Evolutionary conservation across 2,888 invertebrate genomes (phyloP).

Genomic region (Heterodera filipjevi): DNA sequence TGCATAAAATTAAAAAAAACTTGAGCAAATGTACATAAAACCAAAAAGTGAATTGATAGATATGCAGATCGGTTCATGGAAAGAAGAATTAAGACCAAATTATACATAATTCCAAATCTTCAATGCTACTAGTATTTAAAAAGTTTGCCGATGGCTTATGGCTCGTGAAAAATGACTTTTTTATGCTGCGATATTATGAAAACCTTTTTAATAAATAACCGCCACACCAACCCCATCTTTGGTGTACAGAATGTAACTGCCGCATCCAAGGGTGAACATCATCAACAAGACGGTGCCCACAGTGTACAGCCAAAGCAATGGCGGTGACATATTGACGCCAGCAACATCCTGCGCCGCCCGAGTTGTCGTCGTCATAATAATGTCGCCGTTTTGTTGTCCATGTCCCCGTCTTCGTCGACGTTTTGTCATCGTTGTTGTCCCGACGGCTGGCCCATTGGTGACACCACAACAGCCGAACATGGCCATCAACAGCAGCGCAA

Average conservation of each 20-base stretch:
- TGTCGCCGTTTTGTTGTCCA: background rate
- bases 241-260: slow-evolving; percentile 60
- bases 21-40: background rate
- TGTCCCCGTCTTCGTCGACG: background rate
- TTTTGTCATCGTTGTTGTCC: background rate
- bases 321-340: slow-evolving; percentile 39
- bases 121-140: too few relatives aligned
- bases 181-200: too few relatives aligned
- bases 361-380: too few relatives aligned
- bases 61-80: too few relatives aligned
- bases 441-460: slow-evolving; percentile 31
- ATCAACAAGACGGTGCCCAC: slow-evolving; percentile 54
- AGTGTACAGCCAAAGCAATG: slow-evolving; percentile 55
- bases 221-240: slow-evolving; percentile 51
- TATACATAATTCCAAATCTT: too few relatives aligned
- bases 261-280: slow-evolving; percentile 56
- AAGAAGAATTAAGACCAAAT: too few relatives aligned
- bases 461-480: slow-evolving; percentile 63
- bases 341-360: background rate
- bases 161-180: too few relatives aligned
- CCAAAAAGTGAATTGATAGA: background rate
- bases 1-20: slow-evolving; percentile 11
- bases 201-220: background rate
- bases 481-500: slow-evolving; percentile 56
- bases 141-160: too few relatives aligned